Base-by-base conservation (phyloP, 1,140 invertebrate species). In the Apis mellifera region DNA sequence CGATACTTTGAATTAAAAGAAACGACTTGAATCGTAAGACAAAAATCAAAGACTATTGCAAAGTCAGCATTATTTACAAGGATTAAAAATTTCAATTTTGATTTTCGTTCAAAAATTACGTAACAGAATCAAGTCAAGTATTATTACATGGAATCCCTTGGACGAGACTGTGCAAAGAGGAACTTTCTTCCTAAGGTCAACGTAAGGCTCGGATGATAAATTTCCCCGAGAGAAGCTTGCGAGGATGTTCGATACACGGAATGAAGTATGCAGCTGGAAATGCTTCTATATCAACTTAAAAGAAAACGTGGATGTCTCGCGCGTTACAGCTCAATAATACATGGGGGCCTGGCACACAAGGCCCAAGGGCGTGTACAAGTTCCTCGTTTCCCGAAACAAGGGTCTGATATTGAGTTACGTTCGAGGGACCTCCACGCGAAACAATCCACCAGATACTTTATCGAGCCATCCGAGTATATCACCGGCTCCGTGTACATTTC, bases 401-500 rank as follows among this genome's bases (percentile, higher is more conserved):
- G 77, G 66, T 17, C n/a, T 64, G 15, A 68, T 59, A 72, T 72
- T 72, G 77, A 72, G 57, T 79, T 79, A 79, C 68, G 59, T 72
- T 52, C 68, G 55, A 68, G 57, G 59, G n/a, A 78, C 68, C 48
- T 66, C 77, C 77, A 78, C 54, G 77, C 42, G 77, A 78, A 72
- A 79, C 68, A 72, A 79, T 72, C 68, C 79, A 57, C 64, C 79
- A 32, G 73, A 75, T 68, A 82, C 64, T 23, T 82, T 82, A 82
- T 82, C 60, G 65, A 76, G n/a, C 60, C 79, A 82, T 68, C 73
- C 64, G 26, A 82, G 77, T 82, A 82, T 82, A 82, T 82, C 73
- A 82, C 72, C 73, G 54, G 21, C 60, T 26, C 19, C 60, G 65
- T 69, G 74, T 60, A 76, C 64, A 55, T 68, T 82, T 82, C 79